Conservation (phyloP, 2,888 invertebrate genomes). For the Theristus sp. region DNA sequence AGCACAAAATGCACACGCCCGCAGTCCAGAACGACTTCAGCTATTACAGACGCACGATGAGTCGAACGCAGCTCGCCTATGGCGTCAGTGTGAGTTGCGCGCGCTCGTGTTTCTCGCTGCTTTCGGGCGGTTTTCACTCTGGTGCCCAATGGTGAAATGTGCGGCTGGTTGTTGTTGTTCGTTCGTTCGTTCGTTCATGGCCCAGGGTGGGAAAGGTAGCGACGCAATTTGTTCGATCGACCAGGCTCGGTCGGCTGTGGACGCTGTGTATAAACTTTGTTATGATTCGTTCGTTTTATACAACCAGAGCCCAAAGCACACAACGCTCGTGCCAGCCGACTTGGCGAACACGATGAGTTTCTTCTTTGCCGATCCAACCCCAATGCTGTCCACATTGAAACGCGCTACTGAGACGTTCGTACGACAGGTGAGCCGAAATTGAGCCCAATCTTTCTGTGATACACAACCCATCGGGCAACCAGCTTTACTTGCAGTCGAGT, state of each 20-base stretch:
- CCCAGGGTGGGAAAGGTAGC: too few species aligned
- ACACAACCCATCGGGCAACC: too few species aligned
- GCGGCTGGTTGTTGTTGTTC: too few species aligned
- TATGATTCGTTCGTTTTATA: too few species aligned
- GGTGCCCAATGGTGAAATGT: too few species aligned
- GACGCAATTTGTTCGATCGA: too few species aligned
- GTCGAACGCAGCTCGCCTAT: not conserved
- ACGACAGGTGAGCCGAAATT: conserved; percentile 22
- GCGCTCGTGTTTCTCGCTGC: too few species aligned
- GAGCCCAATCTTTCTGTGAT: too few species aligned
- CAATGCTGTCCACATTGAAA: conserved; percentile 69
- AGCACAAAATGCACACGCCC: conserved; percentile 85
- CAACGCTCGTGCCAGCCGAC: conserved; percentile 41
- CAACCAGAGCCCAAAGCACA: not conserved
- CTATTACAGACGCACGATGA: conserved; percentile 66
- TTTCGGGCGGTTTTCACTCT: conserved; percentile 7
- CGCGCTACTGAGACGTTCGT: conserved; percentile 74
- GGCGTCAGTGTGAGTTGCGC: not conserved
- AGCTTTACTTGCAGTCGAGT: too few species aligned
- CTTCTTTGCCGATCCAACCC: conserved; percentile 80
- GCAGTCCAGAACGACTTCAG: conserved; percentile 91
- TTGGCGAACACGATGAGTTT: conserved; percentile 75
- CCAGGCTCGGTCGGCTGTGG: too few species aligned
- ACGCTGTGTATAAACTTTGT: too few species aligned
- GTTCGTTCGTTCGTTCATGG: too few species aligned